Percentiles rank a stretch among this genome's conserved stretches.
Conservation (phyloP, 2,797 vertebrate species). For the Fringilla coelebs region DNA sequence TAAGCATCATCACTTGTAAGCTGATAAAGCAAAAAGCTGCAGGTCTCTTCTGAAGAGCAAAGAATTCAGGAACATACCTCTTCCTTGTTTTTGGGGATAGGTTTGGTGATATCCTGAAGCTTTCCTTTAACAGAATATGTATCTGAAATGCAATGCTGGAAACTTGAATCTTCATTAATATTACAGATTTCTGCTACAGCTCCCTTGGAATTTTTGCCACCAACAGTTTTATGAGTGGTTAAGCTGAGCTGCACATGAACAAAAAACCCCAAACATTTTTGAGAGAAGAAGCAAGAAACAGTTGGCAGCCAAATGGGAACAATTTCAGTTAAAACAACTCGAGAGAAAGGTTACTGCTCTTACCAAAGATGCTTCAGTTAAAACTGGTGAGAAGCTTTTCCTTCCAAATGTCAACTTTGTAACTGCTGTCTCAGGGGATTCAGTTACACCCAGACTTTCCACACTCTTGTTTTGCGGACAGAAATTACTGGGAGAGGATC, state of each 20-base stretch:
- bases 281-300: not conserved
- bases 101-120: not conserved
- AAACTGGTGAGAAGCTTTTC: conserved; percentile 52
- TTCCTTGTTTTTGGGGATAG: not conserved
- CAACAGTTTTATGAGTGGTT: not conserved
- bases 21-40: not conserved
- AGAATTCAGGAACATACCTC: conserved; percentile 17
- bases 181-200: not conserved
- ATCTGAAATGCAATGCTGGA: not conserved
- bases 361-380: conserved; percentile 66
- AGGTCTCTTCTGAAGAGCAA: not conserved
- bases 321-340: not conserved
- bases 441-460: not conserved
- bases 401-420: not conserved
- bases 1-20: not conserved
- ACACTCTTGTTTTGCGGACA: not conserved
- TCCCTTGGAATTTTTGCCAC: conserved; percentile 13
- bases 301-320: not conserved
- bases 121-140: conserved; percentile 12
- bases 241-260: conserved; percentile 38
- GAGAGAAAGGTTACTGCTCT: not conserved
- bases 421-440: not conserved
- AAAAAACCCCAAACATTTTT: not conserved
- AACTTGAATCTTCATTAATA: conserved; percentile 10
- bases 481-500: conserved; percentile 34